A percentile compares a stretch with the other conserved stretches of the same genome.
phyloP scores from a whole-genome alignment of 2,113 vertebrate genomes.

The Brachyhypopomus occidentalis region DNA sequence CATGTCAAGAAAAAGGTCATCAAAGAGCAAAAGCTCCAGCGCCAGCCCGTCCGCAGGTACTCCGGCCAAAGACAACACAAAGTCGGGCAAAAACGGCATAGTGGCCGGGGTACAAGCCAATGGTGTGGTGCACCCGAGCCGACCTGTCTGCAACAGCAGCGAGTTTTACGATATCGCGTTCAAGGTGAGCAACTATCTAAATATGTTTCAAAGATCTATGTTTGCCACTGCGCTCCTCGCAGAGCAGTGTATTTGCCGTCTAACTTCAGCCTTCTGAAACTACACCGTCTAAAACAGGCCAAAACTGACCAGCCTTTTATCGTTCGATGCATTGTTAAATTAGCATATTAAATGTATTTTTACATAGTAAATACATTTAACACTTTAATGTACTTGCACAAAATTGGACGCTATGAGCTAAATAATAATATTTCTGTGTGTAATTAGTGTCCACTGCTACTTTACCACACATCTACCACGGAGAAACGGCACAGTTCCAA shows the following conservation, averaged over 20 bases:
- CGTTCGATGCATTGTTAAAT: too few species aligned
- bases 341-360: background rate
- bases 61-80: slow-evolving; percentile 62
- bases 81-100: slow-evolving; percentile 54
- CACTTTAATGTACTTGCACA: background rate
- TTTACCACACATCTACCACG: slow-evolving; percentile 3
- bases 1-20: slow-evolving; percentile 88
- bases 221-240: too few species aligned
- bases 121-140: slow-evolving; percentile 74
- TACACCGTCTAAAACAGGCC: background rate
- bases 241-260: too few species aligned
- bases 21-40: slow-evolving; percentile 70
- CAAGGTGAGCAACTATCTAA: slow-evolving; percentile 77
- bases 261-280: background rate
- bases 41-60: slow-evolving; percentile 64
- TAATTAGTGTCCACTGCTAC: background rate
- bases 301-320: too few species aligned
- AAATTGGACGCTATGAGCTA: background rate
- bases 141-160: slow-evolving; percentile 83
- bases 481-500: slow-evolving; percentile 20
- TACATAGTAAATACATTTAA: too few species aligned
- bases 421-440: background rate
- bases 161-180: slow-evolving; percentile 92
- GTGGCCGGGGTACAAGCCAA: slow-evolving; percentile 65
- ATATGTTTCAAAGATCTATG: too few species aligned